phyloP scores from a whole-genome alignment of 2,797 vertebrate species.

The Anisognathus igniventris region DNA sequence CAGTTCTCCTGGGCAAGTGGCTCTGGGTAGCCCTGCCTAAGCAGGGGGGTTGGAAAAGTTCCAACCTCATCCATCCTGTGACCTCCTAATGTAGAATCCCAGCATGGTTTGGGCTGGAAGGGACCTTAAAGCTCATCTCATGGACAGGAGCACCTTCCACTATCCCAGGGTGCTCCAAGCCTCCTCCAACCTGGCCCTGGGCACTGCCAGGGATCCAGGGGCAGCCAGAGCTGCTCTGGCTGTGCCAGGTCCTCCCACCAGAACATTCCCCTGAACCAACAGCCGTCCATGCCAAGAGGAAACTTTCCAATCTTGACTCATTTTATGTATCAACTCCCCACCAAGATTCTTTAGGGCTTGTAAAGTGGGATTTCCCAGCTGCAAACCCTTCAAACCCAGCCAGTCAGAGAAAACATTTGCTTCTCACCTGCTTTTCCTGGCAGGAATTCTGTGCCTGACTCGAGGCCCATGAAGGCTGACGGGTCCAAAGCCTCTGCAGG shows the following conservation, averaged over 20 bases:
- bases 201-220: not conserved
- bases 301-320: not conserved
- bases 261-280: not conserved
- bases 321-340: not conserved
- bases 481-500: slow-evolving; percentile 23
- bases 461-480: slow-evolving; percentile 1
- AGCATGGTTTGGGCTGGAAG: not conserved
- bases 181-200: not conserved
- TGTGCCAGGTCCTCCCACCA: not conserved
- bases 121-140: not conserved
- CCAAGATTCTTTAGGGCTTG: accelerated
- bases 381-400: not conserved
- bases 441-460: not conserved
- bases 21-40: not conserved
- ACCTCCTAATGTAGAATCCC: not conserved
- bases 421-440: slow-evolving; percentile 56
- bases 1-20: not conserved
- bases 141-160: not conserved
- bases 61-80: not conserved
- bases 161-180: not conserved
- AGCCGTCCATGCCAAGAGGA: not conserved
- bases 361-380: not conserved
- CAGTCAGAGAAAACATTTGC: accelerated
- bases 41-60: not conserved
- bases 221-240: not conserved